phyloP scores from a whole-genome alignment of 2,113 vertebrate species.

The Sinocyclocheilus grahami region DNA sequence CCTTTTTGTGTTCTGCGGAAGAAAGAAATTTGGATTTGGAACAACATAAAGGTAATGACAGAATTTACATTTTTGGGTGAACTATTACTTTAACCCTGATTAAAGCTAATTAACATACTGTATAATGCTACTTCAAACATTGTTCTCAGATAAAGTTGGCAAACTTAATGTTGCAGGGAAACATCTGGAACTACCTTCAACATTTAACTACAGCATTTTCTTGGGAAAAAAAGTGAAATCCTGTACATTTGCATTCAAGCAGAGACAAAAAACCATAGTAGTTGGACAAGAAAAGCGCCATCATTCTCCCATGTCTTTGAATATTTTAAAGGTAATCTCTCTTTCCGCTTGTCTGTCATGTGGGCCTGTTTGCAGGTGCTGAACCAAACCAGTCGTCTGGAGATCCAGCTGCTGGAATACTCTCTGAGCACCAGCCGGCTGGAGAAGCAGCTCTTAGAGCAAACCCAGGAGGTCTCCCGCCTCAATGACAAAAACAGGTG shows the following conservation, averaged over 20 bases:
- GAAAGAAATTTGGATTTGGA: neutral
- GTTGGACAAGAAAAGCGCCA: neutral
- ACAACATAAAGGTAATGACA: neutral
- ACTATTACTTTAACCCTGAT: neutral
- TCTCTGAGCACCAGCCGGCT: conserved; percentile 79
- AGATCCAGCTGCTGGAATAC: conserved; percentile 83
- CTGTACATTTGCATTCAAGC: conserved; percentile 22
- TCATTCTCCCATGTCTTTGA: conserved; percentile 12
- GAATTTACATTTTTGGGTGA: neutral
- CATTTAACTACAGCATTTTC: neutral
- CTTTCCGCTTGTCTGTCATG: conserved; percentile 6
- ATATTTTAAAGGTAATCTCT: conserved; percentile 10
- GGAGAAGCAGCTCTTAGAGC: conserved; percentile 81
- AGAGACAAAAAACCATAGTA: neutral
- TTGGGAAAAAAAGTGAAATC: neutral
- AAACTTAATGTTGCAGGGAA: neutral
- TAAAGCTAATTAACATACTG: neutral
- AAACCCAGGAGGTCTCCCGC: conserved; percentile 79
- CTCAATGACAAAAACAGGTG: conserved; percentile 83
- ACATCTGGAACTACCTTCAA: conserved; percentile 31
- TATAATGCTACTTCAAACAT: neutral
- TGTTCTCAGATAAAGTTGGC: neutral
- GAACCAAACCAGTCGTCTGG: conserved; percentile 81
- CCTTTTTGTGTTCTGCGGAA: neutral
- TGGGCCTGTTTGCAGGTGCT: conserved; percentile 70